Evolutionary conservation across 92 coral and sea anemone genomes (phyloP), one percentile per base, ranked within the genome.

Genomic region (Porites divaricata): DNA sequence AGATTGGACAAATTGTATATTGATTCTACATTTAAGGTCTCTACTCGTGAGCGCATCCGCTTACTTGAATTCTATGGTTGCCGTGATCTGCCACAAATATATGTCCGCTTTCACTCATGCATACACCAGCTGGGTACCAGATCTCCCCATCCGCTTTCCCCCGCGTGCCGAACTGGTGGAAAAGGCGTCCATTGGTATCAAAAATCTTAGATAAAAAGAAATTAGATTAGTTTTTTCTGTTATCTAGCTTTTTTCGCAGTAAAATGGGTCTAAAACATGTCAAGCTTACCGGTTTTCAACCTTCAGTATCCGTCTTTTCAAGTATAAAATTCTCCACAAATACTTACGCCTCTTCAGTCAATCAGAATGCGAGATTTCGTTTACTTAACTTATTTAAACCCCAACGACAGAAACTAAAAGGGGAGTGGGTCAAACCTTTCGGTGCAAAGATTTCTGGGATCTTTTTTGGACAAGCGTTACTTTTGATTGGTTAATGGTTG

Each of bases 91-190:
- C 91, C 14, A 93, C 97, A 72, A 77, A 93, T 61, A 93, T 93
- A 17, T 89, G 85, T 1, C 93, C 91, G 21, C 90, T 86, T 45
- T 88, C 74, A 16, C 81, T 88, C 25, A 86, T 77, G 17, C 89
- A 89, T 63, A 93, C 97, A 0, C 97, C 97, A 1, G 97, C 97
- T 86, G 97, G 97, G 87, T 93, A 93, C 97, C 97, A 93, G 81
- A 93, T 92, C 90, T 93, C 95, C 23, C 97, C 97, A 58, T 93
- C 95, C 0, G 91, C 93, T 69, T 93, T 93, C 0, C 97, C 97
- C 54, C 97, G 97, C 50, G 91, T 86, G 21, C 97, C 97, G 75
- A 93, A 93, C 86, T 93, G 95, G 68, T 83, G 74, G 69, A 91
- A 72, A 77, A 89, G 49, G 22, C 81, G 85, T 1, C 97, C 97